A percentile compares a stretch with the other conserved stretches of the same genome.
Conservation (phyloP, 30 jellyfish, hydroid and myxozoan species). For the Aurelia sp. region DNA sequence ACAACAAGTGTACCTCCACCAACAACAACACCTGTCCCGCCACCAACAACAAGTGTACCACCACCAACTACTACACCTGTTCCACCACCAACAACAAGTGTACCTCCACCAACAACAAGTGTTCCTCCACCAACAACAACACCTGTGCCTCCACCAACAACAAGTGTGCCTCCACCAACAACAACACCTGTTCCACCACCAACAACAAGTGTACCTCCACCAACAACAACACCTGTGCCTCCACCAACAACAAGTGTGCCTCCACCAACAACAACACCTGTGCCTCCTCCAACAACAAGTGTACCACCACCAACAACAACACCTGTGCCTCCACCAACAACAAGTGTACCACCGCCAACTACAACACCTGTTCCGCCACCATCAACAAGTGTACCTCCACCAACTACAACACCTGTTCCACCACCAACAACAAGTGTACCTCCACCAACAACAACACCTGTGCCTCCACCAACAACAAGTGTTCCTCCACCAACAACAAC, state of each 20-base stretch:
- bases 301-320: slow-evolving; percentile 24
- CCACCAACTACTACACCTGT: background rate
- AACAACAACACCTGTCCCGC: too few relatives aligned
- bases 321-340: slow-evolving; percentile 9
- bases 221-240: slow-evolving; percentile 19
- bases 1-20: too few relatives aligned
- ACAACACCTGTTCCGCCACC: too few relatives aligned
- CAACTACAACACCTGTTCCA: slow-evolving; percentile 10
- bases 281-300: background rate
- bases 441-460: too few relatives aligned
- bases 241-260: slow-evolving; percentile 22
- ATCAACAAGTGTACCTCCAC: too few relatives aligned
- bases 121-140: too few relatives aligned
- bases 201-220: too few relatives aligned
- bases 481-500: background rate
- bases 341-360: too few relatives aligned
- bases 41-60: too few relatives aligned
- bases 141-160: slow-evolving; percentile 16
- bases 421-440: background rate
- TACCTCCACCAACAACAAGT: too few relatives aligned
- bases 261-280: slow-evolving; percentile 2
- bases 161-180: slow-evolving; percentile 8
- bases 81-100: background rate
- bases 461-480: too few relatives aligned
- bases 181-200: slow-evolving; percentile 12